phyloP scores from a whole-genome alignment of 2,113 vertebrate genomes.

The Polypterus bichir region DNA sequence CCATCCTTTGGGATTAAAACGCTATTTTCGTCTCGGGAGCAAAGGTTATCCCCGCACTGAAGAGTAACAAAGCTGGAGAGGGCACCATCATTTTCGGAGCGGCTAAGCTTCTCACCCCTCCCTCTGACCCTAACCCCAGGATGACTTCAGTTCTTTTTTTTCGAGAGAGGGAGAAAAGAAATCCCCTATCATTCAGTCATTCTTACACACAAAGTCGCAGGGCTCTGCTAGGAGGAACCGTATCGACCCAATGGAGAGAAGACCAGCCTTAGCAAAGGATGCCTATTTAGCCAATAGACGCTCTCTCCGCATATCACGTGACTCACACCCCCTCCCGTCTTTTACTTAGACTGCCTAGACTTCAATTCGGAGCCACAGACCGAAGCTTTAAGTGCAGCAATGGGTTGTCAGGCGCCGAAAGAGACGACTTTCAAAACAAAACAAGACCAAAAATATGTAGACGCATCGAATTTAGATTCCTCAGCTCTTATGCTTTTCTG shows the following conservation, averaged over 20 bases:
- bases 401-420: constrained; percentile 49
- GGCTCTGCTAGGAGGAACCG: constrained; percentile 38
- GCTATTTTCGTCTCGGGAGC: not conserved
- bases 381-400: constrained; percentile 52
- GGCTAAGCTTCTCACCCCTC: constrained; percentile 35
- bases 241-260: constrained; percentile 63
- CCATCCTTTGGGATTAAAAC: not conserved
- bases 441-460: too few relatives aligned
- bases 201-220: constrained; percentile 55
- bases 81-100: not conserved
- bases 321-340: constrained; percentile 45
- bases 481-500: too few relatives aligned
- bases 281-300: constrained; percentile 61
- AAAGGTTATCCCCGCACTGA: not conserved
- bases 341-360: constrained; percentile 55
- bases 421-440: constrained; percentile 29
- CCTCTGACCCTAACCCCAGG: constrained; percentile 34
- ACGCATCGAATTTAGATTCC: too few relatives aligned
- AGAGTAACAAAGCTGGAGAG: not conserved
- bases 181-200: constrained; percentile 60
- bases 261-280: constrained; percentile 55
- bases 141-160: constrained; percentile 39
- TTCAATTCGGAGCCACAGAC: constrained; percentile 67
- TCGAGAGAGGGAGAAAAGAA: constrained; percentile 35
- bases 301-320: constrained; percentile 59